A percentile compares a stretch with the other conserved stretches of the same genome.
Evolutionary conservation across 1,140 invertebrate genomes (phyloP).

Genomic region (Drosophila lowei): DNA sequence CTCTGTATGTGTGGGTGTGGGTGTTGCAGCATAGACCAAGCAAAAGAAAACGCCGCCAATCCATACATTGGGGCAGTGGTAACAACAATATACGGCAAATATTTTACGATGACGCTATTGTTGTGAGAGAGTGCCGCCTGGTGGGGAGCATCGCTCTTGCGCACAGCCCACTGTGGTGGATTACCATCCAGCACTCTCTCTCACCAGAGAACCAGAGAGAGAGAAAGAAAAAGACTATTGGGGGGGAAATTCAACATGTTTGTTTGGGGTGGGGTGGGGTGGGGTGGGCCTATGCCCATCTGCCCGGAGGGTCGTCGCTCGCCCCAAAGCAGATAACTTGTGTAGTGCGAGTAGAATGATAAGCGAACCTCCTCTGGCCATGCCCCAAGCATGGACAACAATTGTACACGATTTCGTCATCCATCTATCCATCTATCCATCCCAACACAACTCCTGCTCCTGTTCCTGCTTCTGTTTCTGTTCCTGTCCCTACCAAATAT

Average conservation of each 20-base stretch:
- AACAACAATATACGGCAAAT: conserved; percentile 76
- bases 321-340: conserved; percentile 20
- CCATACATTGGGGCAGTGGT: conserved; percentile 44
- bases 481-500: conserved; percentile 35
- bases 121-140: conserved; percentile 45
- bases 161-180: conserved; percentile 54
- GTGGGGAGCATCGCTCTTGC: conserved; percentile 46
- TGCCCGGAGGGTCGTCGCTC: background rate
- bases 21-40: conserved; percentile 14
- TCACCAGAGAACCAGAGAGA: no score
- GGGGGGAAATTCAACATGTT: conserved; percentile 65
- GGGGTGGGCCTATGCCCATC: conserved; percentile 5
- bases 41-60: conserved; percentile 51
- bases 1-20: conserved; percentile 14
- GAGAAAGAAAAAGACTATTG: background rate
- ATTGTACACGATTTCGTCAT: conserved; percentile 62
- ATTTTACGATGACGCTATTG: conserved; percentile 77
- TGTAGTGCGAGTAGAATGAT: conserved; percentile 29
- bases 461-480: background rate
- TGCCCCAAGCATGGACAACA: conserved; percentile 52
- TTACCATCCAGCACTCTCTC: conserved; percentile 18
- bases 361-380: conserved; percentile 36
- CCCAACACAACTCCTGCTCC: background rate
- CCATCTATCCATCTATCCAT: conserved; percentile 24
- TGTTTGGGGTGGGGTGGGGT: conserved; percentile 46